phyloP scores from a whole-genome alignment of 2,797 vertebrate species.

The Kryptopterus vitreolus region DNA sequence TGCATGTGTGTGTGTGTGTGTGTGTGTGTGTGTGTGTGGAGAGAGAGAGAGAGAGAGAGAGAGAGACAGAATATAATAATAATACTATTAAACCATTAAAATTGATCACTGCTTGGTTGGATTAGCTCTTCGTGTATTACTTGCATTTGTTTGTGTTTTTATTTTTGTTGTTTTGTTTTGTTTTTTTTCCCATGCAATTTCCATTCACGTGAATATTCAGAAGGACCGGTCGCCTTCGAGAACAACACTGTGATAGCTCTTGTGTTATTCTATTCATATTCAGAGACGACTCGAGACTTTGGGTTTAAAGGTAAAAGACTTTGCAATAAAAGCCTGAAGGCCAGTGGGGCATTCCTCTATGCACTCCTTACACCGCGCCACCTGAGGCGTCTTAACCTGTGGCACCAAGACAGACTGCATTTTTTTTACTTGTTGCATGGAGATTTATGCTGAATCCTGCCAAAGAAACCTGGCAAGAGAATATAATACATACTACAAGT shows the following conservation, averaged over 20 bases:
- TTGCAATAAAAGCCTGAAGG: conserved; percentile 64
- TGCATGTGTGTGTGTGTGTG: background rate
- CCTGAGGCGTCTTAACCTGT: conserved; percentile 46
- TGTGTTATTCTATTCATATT: conserved; percentile 64
- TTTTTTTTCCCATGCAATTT: background rate
- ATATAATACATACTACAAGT: background rate
- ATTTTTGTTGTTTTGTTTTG: too few species aligned
- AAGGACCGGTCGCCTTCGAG: background rate
- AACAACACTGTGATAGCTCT: background rate
- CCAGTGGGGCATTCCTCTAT: conserved; percentile 63
- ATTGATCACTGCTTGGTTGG: too few species aligned
- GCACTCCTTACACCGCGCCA: conserved; percentile 49
- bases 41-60: too few species aligned
- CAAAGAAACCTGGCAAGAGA: background rate
- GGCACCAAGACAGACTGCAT: conserved; percentile 17
- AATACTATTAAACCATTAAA: too few species aligned
- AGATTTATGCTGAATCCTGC: background rate
- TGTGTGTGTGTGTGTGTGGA: too few species aligned
- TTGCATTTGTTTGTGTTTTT: background rate
- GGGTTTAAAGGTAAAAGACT: conserved; percentile 63
- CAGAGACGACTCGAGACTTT: conserved; percentile 59
- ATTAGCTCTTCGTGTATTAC: background rate
- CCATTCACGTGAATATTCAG: background rate
- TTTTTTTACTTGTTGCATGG: conserved; percentile 32
- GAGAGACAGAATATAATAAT: too few species aligned